Percentiles rank a stretch among this genome's conserved stretches.
Evolutionary conservation across 1,140 invertebrate genomes (phyloP).

Genomic region (Sesamia nonagrioides): DNA sequence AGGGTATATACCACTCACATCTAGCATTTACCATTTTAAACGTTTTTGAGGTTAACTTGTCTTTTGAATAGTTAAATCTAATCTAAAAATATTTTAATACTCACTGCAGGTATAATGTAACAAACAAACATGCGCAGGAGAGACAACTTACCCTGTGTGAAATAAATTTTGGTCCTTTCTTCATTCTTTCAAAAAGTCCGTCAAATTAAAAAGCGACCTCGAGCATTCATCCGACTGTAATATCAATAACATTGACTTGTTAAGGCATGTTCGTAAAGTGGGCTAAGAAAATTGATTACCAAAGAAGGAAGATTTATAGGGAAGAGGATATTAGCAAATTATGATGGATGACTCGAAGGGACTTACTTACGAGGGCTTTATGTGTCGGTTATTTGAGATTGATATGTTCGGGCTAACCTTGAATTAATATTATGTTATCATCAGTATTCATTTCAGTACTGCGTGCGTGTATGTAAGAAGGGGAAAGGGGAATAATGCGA

Average conservation of each 20-base stretch:
- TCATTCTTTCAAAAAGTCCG: too few relatives aligned
- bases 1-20: too few relatives aligned
- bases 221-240: not conserved
- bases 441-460: not conserved
- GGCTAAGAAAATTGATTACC: conserved; percentile 41
- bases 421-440: not conserved
- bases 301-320: conserved; percentile 26
- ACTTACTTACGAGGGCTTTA: conserved; percentile 11
- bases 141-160: too few relatives aligned
- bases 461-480: not conserved
- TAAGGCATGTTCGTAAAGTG: not conserved
- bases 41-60: too few relatives aligned
- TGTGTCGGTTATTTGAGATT: conserved; percentile 19
- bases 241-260: conserved; percentile 31
- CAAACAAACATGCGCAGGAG: too few relatives aligned
- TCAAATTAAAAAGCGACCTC: not conserved
- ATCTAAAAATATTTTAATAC: too few relatives aligned
- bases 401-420: conserved; percentile 3
- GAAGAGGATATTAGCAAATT: conserved; percentile 40
- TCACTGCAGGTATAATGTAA: too few relatives aligned
- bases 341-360: conserved; percentile 30
- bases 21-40: too few relatives aligned
- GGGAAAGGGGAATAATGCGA: too few relatives aligned
- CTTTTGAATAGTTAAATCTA: too few relatives aligned
- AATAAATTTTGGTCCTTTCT: too few relatives aligned